Base-by-base conservation (phyloP, 2,113 vertebrate genomes). In the Neolamprologus cancellatus region DNA sequence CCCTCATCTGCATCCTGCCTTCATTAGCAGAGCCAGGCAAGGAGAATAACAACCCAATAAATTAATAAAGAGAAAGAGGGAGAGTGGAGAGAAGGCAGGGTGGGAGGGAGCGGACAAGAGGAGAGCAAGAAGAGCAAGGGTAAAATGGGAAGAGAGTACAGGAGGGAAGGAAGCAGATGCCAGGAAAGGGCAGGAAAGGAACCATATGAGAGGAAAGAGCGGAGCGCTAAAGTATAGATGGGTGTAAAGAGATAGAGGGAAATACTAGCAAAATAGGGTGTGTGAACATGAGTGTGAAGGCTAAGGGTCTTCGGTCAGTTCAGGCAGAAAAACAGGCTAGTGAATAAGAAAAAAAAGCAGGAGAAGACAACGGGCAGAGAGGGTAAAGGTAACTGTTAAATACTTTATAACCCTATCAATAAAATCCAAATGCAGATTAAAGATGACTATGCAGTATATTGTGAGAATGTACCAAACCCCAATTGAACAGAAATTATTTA, bases 1-100 rank as follows among this genome's bases (percentile, higher is more conserved):
- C 95, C 95, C 94, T 96, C 93, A 96, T 97, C 96, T 96, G 95
- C 96, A 96, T 96, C 95, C 95, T 92, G 94, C 93, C 95, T 96
- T 97, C 96, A 96, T 96, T 97, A 96, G 96, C 89, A 61, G 88
- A 89, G 92, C 91, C 91, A 94, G 92, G 94, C 92, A 93, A 93
- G 94, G 92, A 95, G 95, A 94, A 95, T 96, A 96, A 96, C 96
- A 96, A 95, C 94, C 94, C 93, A 95, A 96, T 95, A 96, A 95
- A 97, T 96, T 95, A 96, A 96, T 96, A 95, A 95, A 94, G 95
- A 92, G 93, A 92, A 92, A 88, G 92, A 88, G 87, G 87, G 87
- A 86, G 91, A 80, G 88, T 84, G 88, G 74, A 82, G 89, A 82
- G 91, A 84, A 57, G 81, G 83, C 66, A 55, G 41, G 76, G 82